A percentile compares a stretch with the other conserved stretches of the same genome.
Evolutionary conservation across 2,888 invertebrate species (phyloP).

Genomic region (Mimachlamys varia): DNA sequence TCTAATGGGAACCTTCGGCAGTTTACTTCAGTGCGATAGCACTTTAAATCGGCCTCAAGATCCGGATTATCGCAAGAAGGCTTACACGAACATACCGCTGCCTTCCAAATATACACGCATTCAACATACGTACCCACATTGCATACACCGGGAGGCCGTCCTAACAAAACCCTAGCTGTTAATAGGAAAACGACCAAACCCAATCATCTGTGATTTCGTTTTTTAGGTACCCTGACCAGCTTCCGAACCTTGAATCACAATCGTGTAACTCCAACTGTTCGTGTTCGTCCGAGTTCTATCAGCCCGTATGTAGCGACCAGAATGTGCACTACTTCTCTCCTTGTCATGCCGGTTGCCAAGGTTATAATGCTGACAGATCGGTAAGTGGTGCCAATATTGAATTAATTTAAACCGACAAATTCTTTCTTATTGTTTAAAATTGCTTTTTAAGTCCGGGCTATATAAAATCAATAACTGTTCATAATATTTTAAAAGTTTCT

Average conservation of each 20-base stretch:
- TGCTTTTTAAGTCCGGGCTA: background rate
- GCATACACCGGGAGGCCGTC: too few species aligned
- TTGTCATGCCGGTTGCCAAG: constrained; percentile 88
- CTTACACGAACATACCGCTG: too few species aligned
- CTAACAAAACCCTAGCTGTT: too few species aligned
- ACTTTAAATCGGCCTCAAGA: too few species aligned
- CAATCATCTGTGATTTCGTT: too few species aligned
- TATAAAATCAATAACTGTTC: background rate
- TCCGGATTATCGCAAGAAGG: too few species aligned
- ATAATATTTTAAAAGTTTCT: too few species aligned
- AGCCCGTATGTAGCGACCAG: constrained; percentile 59
- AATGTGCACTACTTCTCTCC: constrained; percentile 80
- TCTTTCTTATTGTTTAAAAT: background rate
- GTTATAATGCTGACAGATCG: constrained; percentile 48
- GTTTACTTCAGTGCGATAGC: too few species aligned
- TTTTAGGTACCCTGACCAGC: constrained; percentile 46
- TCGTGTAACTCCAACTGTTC: constrained; percentile 60
- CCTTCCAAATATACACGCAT: too few species aligned
- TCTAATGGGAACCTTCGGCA: too few species aligned
- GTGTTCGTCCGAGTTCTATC: constrained; percentile 57
- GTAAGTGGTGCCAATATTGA: constrained; percentile 47
- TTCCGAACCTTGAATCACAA: constrained; percentile 49
- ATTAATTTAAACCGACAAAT: background rate
- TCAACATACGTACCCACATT: too few species aligned
- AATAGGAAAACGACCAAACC: too few species aligned